Percentiles rank a stretch among this genome's conserved stretches.
These are phyloP conservation scores for Polypedilum pembai DNA, from an alignment of 1,140 invertebrate genomes.

Conservation along the genomic window DNA sequence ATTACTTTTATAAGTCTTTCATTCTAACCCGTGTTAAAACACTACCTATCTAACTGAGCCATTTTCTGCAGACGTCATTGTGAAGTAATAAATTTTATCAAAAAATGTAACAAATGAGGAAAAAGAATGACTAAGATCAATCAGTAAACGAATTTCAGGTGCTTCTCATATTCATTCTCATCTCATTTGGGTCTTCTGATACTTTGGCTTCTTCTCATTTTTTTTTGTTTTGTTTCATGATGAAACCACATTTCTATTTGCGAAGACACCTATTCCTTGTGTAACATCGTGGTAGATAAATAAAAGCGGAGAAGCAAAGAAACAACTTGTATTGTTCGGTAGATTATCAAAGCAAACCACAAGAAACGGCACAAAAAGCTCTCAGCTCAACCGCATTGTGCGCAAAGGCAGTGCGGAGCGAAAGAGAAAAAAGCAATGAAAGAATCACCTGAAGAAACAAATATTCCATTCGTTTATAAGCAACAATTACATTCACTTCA, in stretches of 20 bases:
- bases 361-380: neutral
- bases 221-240: slow-evolving; percentile 2
- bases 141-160: neutral
- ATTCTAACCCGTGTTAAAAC: neutral
- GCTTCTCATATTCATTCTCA: slow-evolving; percentile 9
- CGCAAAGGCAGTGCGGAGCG: neutral
- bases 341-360: slow-evolving; percentile 25
- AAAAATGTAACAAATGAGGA: neutral
- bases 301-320: neutral
- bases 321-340: neutral
- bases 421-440: slow-evolving; percentile 21
- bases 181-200: neutral
- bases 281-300: neutral
- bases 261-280: slow-evolving; percentile 11
- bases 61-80: neutral
- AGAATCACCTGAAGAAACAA: neutral
- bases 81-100: slow-evolving; percentile 7
- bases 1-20: neutral
- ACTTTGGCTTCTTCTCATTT: neutral
- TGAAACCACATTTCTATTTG: neutral
- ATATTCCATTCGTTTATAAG: neutral
- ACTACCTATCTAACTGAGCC: neutral
- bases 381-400: neutral
- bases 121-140: neutral
- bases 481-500: slow-evolving; percentile 4